Evolutionary conservation across 2,888 invertebrate genomes (phyloP), one percentile per base, ranked within the genome.

Genomic region (Agonum fuliginosum): DNA sequence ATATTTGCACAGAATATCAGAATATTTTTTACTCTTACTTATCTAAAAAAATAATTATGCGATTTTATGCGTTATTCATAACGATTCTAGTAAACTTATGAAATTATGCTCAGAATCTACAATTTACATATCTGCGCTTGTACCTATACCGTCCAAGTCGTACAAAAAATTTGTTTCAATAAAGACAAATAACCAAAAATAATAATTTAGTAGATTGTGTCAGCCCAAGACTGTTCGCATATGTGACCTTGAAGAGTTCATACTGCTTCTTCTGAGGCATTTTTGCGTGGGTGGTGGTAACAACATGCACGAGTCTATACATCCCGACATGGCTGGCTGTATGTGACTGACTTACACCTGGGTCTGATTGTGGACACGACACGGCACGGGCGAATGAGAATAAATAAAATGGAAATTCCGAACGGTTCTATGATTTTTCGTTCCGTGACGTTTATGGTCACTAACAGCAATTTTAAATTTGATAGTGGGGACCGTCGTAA

Each of bases 361-460:
- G 30, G 58, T 30, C 30, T 30, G 58, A 62, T 62, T 30, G 58
- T 12, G 30, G 12, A 62, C 58, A 17, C n/a, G n/a, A n/a, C n/a
- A n/a, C n/a, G n/a, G n/a, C n/a, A n/a, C n/a, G n/a, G n/a, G 12
- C 58, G 14, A 27, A 58, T 58, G 14, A 30, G 17, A 12, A 58
- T 17, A 24, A 54, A 54, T 12, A 54, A 54, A 27, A 27, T 30
- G 27, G 58, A 62, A 62, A 62, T 62, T 62, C 58, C 58, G 30
- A 62, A 48, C 48, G 48, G 48, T 48, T 19, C 48, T 54, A 10
- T 10, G 22, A 37, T 22, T 12, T n/a, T 54, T 54, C 24, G 24
- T 24, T 12, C 54, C 54, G 20, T n/a, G 54, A 54, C 54, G 54
- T 54, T 54, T 54, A 54, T 54, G 24, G 12, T 22, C 24, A 62